Evolutionary conservation across 2,797 vertebrate species (phyloP).

Genomic region (Cossypha dichroa): DNA sequence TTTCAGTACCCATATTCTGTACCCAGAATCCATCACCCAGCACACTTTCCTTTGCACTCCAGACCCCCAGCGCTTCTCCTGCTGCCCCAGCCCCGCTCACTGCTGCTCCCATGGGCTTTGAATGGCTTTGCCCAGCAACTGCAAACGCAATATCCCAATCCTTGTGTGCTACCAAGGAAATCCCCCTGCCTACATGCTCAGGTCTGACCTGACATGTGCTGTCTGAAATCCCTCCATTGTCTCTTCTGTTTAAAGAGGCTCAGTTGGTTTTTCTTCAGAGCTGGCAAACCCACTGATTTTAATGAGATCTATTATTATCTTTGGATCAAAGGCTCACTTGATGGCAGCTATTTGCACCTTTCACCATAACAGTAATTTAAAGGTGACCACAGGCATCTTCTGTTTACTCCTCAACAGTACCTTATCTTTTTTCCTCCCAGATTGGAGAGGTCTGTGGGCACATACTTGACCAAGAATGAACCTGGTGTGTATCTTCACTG

Average conservation of each 20-base stretch:
- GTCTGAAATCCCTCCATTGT: constrained; percentile 25
- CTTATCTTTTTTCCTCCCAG: constrained; percentile 26
- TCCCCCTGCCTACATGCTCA: not conserved
- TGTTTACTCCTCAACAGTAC: constrained; percentile 57
- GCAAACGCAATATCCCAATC: not conserved
- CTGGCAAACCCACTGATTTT: constrained; percentile 20
- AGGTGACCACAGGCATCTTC: constrained; percentile 55
- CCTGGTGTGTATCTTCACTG: not conserved
- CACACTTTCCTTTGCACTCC: not conserved
- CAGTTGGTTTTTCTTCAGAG: constrained; percentile 4
- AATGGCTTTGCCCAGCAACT: not conserved
- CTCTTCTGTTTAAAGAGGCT: not conserved
- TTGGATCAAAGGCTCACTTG: constrained; percentile 53
- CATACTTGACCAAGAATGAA: constrained; percentile 57
- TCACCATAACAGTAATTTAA: constrained; percentile 61
- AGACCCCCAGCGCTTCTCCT: not conserved
- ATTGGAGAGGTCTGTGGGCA: constrained; percentile 12
- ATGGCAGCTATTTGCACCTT: constrained; percentile 52
- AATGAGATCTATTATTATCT: constrained; percentile 54
- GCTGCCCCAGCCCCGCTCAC: rapidly evolving
- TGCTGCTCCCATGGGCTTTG: not conserved
- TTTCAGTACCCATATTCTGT: not conserved
- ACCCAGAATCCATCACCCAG: not conserved
- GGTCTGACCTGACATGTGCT: constrained; percentile 1
- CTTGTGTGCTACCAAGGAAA: not conserved